Base-by-base conservation (phyloP, 2,888 invertebrate genomes). In the Diaprepes abbreviatus region DNA sequence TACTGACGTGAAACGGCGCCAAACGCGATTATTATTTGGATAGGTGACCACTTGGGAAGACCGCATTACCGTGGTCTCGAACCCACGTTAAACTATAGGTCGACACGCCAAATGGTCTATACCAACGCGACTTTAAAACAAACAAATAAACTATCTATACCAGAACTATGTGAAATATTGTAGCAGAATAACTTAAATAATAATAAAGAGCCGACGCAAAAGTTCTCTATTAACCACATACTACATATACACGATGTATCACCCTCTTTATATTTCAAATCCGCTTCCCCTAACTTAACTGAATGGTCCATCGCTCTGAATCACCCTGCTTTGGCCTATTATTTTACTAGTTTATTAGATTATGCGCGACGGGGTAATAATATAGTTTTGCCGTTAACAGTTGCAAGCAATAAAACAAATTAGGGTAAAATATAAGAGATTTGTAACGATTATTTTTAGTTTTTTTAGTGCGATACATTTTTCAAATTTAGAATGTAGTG, bases 301-400 rank as follows among this genome's bases (percentile, higher is more conserved):
- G 48, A 28, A 50, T 50, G 48, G 48, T 21, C 48, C 48, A 10
- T 50, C 48, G 28, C 16, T 16, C 28, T 50, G 48, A 50, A 50
- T 50, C 48, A 50, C 48, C 48, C 48, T 50, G 48, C 28, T 50
- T 48, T 28, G 48, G 48, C 40, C 59, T 43, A 59, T 59, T 59
- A 59, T 54, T 54, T 35, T 14, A 36, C 33, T 21, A 35, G 35
- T 54, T 3, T 14, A 54, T 59, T 59, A 43, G 59, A 59, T 59
- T 59, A 59, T 59, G 59, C 59, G 43, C 43, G 7, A 43, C 40
- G 40, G 59, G 59, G 59, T 59, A 59, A 59, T 59, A 43, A 59
- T 59, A 59, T 33, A 45, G 45, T 59, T 59, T 59, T 59, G 59
- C 45, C 16, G 43, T 43, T 24, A 31, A 33, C 43, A 43, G 59